Evolutionary conservation across 2,113 vertebrate species (phyloP), one percentile per base, ranked within the genome.

Genomic region (Thomomys bottae): DNA sequence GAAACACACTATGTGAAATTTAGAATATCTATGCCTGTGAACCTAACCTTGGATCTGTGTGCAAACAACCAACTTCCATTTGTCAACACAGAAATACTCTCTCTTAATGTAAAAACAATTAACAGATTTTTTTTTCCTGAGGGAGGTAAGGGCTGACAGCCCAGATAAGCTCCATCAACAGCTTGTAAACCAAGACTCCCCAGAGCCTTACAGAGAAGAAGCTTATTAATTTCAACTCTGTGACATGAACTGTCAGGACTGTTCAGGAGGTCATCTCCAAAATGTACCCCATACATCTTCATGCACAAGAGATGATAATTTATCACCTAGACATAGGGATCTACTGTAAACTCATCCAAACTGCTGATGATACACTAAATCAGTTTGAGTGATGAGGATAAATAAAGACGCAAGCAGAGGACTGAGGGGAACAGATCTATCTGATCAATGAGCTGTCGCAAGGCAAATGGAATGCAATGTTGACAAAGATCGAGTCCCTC

Each of bases 351-450:
- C 95, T 96, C 97, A 98, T 98, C 95, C 96, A 96, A 98, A 97
- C 95, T 97, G 98, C 98, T 98, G 98, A 98, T 97, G 97, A 97
- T 97, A 96, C 98, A 97, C 96, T 98, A 98, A 98, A 98, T 98
- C 98, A 98, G 97, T 93, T 95, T 97, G 97, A 98, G 81, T 97
- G 97, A 98, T 98, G 97, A 98, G 96, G 96, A 96, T 94, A 96
- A 94, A 97, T 94, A 97, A 4, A 98, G 96, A 96, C 96, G 96
- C 92, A 95, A 97, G 96, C 83, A 72, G 96, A 98, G 96, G 97
- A 97, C 97, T 96, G 97, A 98, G 96, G 96, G 96, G 97, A 97
- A 97, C 96, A 96, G 96, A 97, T 96, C 96, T 95, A 88, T 89
- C 93, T 97, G 97, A 98, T 98, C 97, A 97, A 98, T 97, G 97